Base-by-base conservation (phyloP, 2,797 vertebrate species). In the Fringilla coelebs region DNA sequence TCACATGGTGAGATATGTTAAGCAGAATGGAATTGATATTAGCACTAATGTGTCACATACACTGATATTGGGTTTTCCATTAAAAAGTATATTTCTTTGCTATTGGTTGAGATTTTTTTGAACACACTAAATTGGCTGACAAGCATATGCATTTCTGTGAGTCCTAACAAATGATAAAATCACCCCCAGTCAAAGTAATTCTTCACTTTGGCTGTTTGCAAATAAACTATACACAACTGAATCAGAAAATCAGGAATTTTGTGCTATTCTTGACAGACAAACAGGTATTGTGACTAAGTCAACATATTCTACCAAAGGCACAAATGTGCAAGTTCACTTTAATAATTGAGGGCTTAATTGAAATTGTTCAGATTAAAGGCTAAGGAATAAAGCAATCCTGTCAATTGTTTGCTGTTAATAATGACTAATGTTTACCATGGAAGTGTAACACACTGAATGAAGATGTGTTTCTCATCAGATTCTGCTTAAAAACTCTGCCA, bases 21-120 rank as follows among this genome's bases (percentile, higher is more conserved):
- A 94, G 48, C 45, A 93, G 88, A 94, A 89, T 41, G 36, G 51
- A 95, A 94, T 38, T 93, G 68, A 91, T 95, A 85, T 58, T 71
- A 92, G 40, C 91, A 89, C 54, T 94, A 88, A 95, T 92, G 79
- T 95, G 94, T 94, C 93, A 87, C 88, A 90, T 76, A 76, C 74
- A 81, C 91, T 57, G 40, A 74, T 88, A 25, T 7, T 89, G 63
- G 8, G 10, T 63, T 94, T 81, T 92, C 36, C 52, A 67, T 93
- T 84, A 81, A 41, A 92, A 85, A 80, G 26, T 72, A 19, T 55
- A 85, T 93, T 88, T 94, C 75, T 85, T 89, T 89, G 41, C 29
- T 65, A 36, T 52, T 84, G 19, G 29, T 68, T 86, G 17, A 32
- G 72, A 17, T 19, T 93, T 85, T 34, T 83, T 80, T 13, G 46